Percentiles rank a stretch among this genome's conserved stretches.
Conservation (phyloP, 2,888 invertebrate species). For the Drosophila greeni region DNA sequence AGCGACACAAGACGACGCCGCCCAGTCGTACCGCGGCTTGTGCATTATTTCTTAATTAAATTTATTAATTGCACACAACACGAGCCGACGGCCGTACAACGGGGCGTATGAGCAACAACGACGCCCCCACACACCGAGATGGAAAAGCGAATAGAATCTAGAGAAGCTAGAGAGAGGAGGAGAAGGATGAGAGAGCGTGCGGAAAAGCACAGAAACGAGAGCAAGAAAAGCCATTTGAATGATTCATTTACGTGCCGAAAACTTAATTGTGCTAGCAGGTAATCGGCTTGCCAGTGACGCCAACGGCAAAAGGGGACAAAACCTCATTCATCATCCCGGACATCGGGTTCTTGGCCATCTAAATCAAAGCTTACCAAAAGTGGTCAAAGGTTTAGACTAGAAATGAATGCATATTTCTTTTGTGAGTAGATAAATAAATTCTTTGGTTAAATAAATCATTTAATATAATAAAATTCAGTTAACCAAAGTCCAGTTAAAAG, state of each 20-base stretch:
- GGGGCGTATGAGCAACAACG: conserved; percentile 48
- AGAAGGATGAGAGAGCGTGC: conserved; percentile 2
- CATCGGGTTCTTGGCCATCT: conserved; percentile 2
- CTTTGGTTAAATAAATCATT: background rate
- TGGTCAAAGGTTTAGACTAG: background rate
- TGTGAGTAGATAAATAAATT: too few relatives aligned
- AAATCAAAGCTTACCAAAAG: conserved; percentile 14
- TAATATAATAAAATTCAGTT: background rate
- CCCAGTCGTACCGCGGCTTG: conserved; percentile 15
- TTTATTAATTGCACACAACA: conserved; percentile 73
- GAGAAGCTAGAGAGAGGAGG: background rate
- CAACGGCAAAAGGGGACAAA: conserved; percentile 11
- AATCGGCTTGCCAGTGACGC: conserved; percentile 31
- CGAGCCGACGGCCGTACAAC: conserved; percentile 51
- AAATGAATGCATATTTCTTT: background rate
- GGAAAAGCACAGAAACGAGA: conserved; percentile 11
- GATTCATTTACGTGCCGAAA: conserved; percentile 60
- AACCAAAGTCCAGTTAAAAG: too few relatives aligned
- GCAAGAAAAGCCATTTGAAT: conserved; percentile 40
- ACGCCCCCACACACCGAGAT: conserved; percentile 25
- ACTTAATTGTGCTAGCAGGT: conserved; percentile 51
- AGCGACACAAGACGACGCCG: conserved; percentile 42
- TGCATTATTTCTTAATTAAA: conserved; percentile 71
- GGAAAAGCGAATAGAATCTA: conserved; percentile 16
- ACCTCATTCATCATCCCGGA: conserved; percentile 4